Base-by-base conservation (phyloP, 2,113 vertebrate genomes). In the Otocyon megalotis region DNA sequence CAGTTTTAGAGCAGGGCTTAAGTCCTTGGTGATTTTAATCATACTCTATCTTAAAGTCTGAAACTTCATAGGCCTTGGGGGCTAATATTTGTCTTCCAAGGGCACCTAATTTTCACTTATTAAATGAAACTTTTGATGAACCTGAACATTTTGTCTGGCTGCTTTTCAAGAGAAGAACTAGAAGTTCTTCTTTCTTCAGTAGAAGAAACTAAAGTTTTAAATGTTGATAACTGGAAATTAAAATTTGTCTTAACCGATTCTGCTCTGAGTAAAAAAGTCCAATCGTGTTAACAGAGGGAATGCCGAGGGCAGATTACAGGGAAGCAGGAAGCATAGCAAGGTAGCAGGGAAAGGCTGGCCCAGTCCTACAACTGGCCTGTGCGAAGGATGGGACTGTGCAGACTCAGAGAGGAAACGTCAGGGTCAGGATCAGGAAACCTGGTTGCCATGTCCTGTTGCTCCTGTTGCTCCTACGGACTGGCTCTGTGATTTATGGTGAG, bases 21-120 rank as follows among this genome's bases (percentile, higher is more conserved):
- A 97, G 90, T 92, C 94, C 92, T 92, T 56, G 43, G 90, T 84
- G 93, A 96, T 93, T 96, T 96, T 96, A 96, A 93, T 97, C 95
- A 97, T 54, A 58, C 28, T 95, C 67, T 63, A 16, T 71, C 35
- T 60, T 43, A 72, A 93, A 76, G 93, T 83, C 80, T 94, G 80
- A 86, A 93, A 79, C 65, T 7, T 8, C 60, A 86, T 14, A 35
- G 54, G 86, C 22, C 37, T 56, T 20, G 83, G 58, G 58, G 56
- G 43, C 90, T 87, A 62, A 80, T 93, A 96, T 79, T 93, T 95
- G 65, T 92, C 50, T 32, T 88, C 43, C 6, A 6, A 35, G n/a
- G 43, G 72, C 2, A n/a, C 5, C 43, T 77, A 50, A 50, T 50
- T 76, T 77, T 77, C 74, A 63, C 26, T 63, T 77, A 76, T 48